Evolutionary conservation across 2,113 vertebrate genomes (phyloP), one percentile per base, ranked within the genome.

Genomic region (Atherinomorus stipes): DNA sequence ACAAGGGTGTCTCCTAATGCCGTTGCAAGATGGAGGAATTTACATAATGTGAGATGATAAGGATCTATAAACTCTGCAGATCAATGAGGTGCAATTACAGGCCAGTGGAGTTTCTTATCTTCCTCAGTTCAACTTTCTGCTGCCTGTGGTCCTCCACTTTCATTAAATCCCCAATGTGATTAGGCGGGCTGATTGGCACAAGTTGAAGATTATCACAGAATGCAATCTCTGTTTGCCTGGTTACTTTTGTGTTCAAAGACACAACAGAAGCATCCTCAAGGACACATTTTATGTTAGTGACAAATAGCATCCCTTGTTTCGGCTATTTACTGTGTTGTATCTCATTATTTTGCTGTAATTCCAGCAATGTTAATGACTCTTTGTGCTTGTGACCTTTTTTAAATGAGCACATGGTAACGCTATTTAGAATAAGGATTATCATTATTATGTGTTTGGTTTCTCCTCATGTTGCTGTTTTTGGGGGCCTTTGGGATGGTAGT

Each of bases 51-150:
- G 67, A 84, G 59, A 86, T 83, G 90, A 92, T 92, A 92, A 90
- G 75, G 73, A 89, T 92, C 88, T 88, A 90, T 90, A 88, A 87
- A 86, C 66, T 78, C 83, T 81, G 75, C 69, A 59, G 90, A 93
- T 92, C 91, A 91, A 93, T 93, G 89, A 85, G 85, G 89, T 89
- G 85, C 90, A 91, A 91, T 93, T 91, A 93, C 90, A 90, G 82
- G 78, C 86, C 84, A 87, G 76, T 89, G 79, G 78, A 92, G 83
- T 93, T 92, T 83, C 88, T 91, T 93, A 92, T 93, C 90, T 87
- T 76, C 57, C 61, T 76, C 65, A 78, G 66, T 92, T 89, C 85
- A 90, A 92, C 90, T 91, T 90, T 90, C 86, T 79, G 78, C 80
- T 82, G 85, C 87, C 83, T 83, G 74, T 85, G 86, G 88, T 91